Base-by-base conservation (phyloP, 2,888 invertebrate genomes). In the Pimpla rufipes region DNA sequence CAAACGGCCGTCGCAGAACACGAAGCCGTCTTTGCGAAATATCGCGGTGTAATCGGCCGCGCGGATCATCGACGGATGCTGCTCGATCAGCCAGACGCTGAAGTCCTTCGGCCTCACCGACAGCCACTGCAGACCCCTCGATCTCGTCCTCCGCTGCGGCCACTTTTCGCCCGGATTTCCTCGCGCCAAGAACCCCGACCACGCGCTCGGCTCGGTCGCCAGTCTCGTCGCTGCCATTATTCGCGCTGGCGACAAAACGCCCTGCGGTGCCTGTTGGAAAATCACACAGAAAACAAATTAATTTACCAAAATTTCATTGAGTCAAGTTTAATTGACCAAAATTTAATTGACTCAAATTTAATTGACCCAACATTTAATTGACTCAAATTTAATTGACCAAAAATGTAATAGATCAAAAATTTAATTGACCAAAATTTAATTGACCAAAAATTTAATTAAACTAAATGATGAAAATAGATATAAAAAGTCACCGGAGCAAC, bases 191-290 rank as follows among this genome's bases (percentile, higher is more conserved):
- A 95, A 93, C 55, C 95, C 94, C 0, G 96, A 95, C 98, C 98
- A 98, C 4, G 95, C 94, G 77, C 95, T 94, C 0, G 96, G 96
- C 88, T 95, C 95, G 7, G 94, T 94, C 0, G 98, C 96, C 70
- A 98, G 93, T 84, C 97, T 96, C 93, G 98, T 98, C 8, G 98
- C 97, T 0, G 97, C 96, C 94, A 97, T 95, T 13, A 97, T 95
- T 2, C 98, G 95, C 0, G 97, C 96, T 71, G 97, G 97, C 81
- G 97, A 94, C 67, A 97, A 95, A 1, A 96, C 94, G 0, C 79
- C 70, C 11, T 79, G 80, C 6, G 29, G 8, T 29, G 29, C 59
- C 71, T 73, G 47, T n/a, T 29, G 29, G 29, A 29, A 3, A 29
- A 3, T 29, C 5, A 3, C 2, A 29, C 29, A 29, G 29, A 5